phyloP scores from a whole-genome alignment of 35 echinoderm and acorn worm genomes.

The Lytechinus pictus region DNA sequence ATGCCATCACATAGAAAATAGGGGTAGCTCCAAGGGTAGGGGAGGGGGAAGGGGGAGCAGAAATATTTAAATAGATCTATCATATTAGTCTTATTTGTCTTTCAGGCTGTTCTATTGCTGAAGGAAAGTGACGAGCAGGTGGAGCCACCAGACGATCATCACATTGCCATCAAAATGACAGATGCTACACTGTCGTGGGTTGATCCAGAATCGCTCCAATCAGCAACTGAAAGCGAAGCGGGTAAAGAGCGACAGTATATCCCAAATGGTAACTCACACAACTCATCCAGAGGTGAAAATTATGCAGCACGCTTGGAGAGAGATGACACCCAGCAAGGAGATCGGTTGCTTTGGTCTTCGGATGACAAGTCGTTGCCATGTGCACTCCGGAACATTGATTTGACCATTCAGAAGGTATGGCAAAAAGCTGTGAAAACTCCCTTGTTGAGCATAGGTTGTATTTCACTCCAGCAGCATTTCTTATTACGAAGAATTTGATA shows the following conservation, averaged over 20 bases:
- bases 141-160: conserved; percentile 40
- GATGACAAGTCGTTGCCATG: neutral
- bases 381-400: conserved; percentile 58
- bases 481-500: no score
- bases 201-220: conserved; percentile 29
- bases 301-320: neutral
- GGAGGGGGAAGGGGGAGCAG: no score
- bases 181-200: conserved; percentile 54
- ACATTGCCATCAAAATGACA: conserved; percentile 54
- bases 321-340: neutral
- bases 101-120: conserved; percentile 39
- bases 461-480: no score
- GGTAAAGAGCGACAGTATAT: neutral
- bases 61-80: no score
- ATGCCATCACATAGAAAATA: no score
- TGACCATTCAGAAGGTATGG: conserved; percentile 67
- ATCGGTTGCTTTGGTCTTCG: neutral
- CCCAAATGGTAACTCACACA: neutral
- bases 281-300: neutral
- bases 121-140: conserved; percentile 45
- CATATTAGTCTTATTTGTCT: neutral
- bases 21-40: no score
- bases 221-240: neutral
- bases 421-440: neutral
- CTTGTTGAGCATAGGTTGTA: neutral